phyloP scores from a whole-genome alignment of 2,113 vertebrate species.

The Phaethon lepturus region DNA sequence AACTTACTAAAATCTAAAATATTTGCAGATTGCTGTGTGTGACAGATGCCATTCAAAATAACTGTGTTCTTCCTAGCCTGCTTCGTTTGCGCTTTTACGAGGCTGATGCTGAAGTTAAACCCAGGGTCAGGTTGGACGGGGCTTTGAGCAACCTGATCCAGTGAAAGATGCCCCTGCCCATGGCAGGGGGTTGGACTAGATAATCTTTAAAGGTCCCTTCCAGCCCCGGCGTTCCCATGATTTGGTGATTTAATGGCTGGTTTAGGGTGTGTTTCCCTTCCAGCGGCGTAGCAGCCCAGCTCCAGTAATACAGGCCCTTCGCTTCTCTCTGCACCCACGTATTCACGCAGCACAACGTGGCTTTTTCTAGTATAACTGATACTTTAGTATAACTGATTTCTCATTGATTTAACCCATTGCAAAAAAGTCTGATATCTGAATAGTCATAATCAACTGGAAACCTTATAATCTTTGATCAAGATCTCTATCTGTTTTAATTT shows the following conservation, averaged over 20 bases:
- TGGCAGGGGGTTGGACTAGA: not conserved
- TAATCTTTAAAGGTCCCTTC: not conserved
- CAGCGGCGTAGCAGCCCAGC: not conserved
- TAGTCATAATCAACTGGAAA: not conserved
- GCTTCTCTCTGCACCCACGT: not conserved
- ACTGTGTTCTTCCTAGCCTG: not conserved
- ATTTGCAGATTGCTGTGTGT: not conserved
- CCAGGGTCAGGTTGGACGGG: not conserved
- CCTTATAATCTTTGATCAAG: not conserved
- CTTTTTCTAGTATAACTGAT: not conserved
- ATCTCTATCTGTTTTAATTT: not conserved
- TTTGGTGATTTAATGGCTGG: not conserved
- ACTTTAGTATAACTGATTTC: not conserved
- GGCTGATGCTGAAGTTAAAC: not conserved
- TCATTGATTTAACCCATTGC: not conserved
- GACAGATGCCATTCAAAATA: not conserved
- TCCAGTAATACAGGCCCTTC: accelerated
- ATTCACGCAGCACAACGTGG: not conserved
- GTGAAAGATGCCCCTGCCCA: accelerated
- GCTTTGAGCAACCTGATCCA: accelerated
- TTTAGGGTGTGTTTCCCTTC: not conserved
- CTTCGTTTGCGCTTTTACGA: not conserved
- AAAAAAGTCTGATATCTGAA: not conserved
- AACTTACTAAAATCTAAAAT: not conserved
- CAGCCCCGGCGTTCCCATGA: accelerated